A percentile compares a stretch with the other conserved stretches of the same genome.
Conservation (phyloP, 2,113 vertebrate genomes). For the Chloropsis cyanopogon region DNA sequence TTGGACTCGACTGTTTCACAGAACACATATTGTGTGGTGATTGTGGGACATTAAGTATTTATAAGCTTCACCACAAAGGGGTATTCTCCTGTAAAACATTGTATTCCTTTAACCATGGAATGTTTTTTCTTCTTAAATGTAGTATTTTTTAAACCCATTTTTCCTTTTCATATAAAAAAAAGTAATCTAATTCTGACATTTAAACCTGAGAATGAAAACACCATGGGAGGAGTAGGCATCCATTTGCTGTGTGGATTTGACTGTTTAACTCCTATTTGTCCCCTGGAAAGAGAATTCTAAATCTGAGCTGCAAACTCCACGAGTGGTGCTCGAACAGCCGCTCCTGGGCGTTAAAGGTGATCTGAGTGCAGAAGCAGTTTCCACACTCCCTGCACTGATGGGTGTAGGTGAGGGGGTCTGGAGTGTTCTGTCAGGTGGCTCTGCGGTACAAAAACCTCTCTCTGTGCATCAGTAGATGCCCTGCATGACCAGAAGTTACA, state of each 20-base stretch:
- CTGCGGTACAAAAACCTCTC: background rate
- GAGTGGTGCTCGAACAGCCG: background rate
- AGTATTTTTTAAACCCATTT: constrained; percentile 28
- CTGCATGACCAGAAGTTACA: background rate
- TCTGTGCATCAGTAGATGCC: background rate
- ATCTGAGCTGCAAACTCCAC: constrained; percentile 2
- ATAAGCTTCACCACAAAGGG: constrained; percentile 10
- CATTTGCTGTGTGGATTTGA: constrained; percentile 42
- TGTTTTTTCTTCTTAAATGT: background rate
- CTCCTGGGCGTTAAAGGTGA: background rate
- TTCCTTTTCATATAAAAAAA: constrained; percentile 45
- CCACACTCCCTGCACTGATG: background rate
- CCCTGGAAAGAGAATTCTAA: constrained; percentile 42
- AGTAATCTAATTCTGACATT: constrained; percentile 64
- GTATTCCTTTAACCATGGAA: constrained; percentile 19
- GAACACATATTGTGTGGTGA: constrained; percentile 5
- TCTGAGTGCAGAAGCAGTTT: background rate
- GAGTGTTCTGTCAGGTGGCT: background rate
- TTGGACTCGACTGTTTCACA: background rate
- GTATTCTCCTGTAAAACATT: constrained; percentile 4
- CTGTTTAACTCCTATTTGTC: background rate
- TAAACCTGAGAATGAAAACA: constrained; percentile 37
- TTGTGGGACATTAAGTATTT: constrained; percentile 46
- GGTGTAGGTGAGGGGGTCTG: background rate
- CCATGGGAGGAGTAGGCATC: constrained; percentile 40